These are phyloP conservation scores for Seriola quinqueradiata DNA, from an alignment of 2,113 vertebrate species.

Conservation along the genomic window DNA sequence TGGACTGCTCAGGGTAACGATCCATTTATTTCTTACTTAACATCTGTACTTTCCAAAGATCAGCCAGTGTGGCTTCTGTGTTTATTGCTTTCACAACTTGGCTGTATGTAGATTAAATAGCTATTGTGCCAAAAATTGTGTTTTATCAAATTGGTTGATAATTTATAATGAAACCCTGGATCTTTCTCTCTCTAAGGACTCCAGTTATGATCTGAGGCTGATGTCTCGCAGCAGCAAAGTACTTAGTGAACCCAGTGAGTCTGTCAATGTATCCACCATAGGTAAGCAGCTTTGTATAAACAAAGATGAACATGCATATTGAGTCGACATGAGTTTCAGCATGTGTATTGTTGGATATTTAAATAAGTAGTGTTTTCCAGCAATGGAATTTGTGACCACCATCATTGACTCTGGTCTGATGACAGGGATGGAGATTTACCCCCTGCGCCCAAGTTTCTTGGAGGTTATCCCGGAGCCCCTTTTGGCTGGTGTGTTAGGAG, in stretches of 20 bases:
- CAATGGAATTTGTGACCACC: background rate
- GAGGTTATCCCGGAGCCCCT: conserved; percentile 91
- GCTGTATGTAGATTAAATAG: background rate
- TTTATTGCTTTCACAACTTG: background rate
- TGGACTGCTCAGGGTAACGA: conserved; percentile 90
- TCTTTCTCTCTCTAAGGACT: conserved; percentile 83
- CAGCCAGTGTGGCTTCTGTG: background rate
- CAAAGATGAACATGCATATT: background rate
- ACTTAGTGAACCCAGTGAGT: conserved; percentile 93
- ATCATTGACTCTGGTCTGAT: background rate
- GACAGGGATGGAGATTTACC: conserved; percentile 94
- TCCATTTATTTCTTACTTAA: background rate
- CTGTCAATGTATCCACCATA: conserved; percentile 89
- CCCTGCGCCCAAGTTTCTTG: conserved; percentile 87
- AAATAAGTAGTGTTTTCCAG: background rate
- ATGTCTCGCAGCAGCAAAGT: conserved; percentile 89
- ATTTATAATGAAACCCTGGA: background rate
- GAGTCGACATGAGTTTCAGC: background rate
- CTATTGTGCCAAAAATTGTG: background rate
- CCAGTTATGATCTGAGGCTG: conserved; percentile 92
- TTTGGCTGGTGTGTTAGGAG: conserved; percentile 91
- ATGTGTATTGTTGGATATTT: background rate
- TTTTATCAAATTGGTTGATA: background rate
- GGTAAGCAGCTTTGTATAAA: conserved; percentile 80
- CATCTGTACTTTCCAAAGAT: background rate